Base-by-base conservation (phyloP, 2,888 invertebrate genomes). In the Aphidoletes aphidimyza region DNA sequence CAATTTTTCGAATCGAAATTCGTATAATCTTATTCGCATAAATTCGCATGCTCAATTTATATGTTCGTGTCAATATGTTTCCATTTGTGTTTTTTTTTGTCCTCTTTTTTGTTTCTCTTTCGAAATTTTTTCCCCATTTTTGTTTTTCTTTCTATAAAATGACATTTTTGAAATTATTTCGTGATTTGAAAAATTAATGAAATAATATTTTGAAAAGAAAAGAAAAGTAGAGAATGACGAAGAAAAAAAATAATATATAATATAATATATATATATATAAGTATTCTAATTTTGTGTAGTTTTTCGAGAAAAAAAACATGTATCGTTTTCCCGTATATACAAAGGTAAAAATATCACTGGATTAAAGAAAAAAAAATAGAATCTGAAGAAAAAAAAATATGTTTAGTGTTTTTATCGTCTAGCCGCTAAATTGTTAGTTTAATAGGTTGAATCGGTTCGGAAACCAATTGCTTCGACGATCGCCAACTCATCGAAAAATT, bases 311-410 rank as follows among this genome's bases (percentile, higher is more conserved):
- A 30, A 5, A 54, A 69, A 69, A 9, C 34, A 14, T 30, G 2
- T 30, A 5, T 0, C 14, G 22, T 6, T n/a, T 26, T 69, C 14
- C 69, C 69, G 5, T 34, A 30, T 69, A 69, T 69, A 3, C 30
- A 69, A 69, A 69, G 54, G 69, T 69, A 69, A 69, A 69, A 69
- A 69, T 69, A 69, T 69, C 69, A 69, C 69, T 69, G 69, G 69
- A 69, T 69, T 69, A 9, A 69, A 69, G 34, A 69, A 69, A 54
- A 19, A 47, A 19, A 47, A 47, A 47, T 17, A 47, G 11, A 69
- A 69, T 69, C 30, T 69, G 69, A 69, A 69, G 69, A 69, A 69
- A 14, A 30, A n/a, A n/a, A n/a, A n/a, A n/a, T n/a, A n/a, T n/a
- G 19, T 69, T 69, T 30, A 69, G 69, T 69, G 30, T 69, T 30